Percentiles rank a stretch among this genome's conserved stretches.
phyloP scores from a whole-genome alignment of 2,888 invertebrate species.

The Spicauda simplicius region DNA sequence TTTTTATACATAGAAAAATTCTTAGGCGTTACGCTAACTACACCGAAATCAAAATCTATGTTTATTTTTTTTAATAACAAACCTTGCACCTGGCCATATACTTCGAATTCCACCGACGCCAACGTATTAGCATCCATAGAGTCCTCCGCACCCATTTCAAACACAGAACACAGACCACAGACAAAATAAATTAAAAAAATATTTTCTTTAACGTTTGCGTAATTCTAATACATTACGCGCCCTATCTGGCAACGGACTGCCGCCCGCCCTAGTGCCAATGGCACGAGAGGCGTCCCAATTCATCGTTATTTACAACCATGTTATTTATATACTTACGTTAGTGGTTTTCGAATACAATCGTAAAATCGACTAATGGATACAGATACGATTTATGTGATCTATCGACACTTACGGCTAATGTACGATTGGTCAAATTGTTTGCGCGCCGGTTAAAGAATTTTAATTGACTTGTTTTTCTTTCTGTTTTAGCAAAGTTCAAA shows the following conservation, averaged over 20 bases:
- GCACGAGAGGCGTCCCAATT: slow-evolving; percentile 42
- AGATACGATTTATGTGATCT: not conserved
- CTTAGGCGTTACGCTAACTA: too few species aligned
- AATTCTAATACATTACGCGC: slow-evolving; percentile 37
- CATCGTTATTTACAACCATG: slow-evolving; percentile 29
- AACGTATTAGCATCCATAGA: slow-evolving; percentile 78
- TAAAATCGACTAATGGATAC: slow-evolving; percentile 18
- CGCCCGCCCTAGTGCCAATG: slow-evolving; percentile 63
- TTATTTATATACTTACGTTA: slow-evolving; percentile 15
- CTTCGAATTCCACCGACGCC: slow-evolving; percentile 95
- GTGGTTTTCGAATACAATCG: slow-evolving; percentile 27
- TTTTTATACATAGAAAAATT: too few species aligned
- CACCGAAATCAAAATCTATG: too few species aligned
- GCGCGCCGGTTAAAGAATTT: not conserved
- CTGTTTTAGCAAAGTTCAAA: not conserved
- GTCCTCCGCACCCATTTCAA: slow-evolving; percentile 83
- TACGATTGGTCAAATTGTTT: not conserved
- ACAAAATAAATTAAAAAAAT: slow-evolving; percentile 29
- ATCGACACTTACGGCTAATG: not conserved
- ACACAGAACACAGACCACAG: slow-evolving; percentile 34
- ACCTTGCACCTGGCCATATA: slow-evolving; percentile 96
- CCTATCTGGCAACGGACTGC: slow-evolving; percentile 45
- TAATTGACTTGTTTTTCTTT: not conserved
- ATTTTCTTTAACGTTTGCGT: slow-evolving; percentile 32
- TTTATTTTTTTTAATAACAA: slow-evolving; percentile 36